Conservation (phyloP, 2,888 invertebrate genomes). For the Erebia palarica region DNA sequence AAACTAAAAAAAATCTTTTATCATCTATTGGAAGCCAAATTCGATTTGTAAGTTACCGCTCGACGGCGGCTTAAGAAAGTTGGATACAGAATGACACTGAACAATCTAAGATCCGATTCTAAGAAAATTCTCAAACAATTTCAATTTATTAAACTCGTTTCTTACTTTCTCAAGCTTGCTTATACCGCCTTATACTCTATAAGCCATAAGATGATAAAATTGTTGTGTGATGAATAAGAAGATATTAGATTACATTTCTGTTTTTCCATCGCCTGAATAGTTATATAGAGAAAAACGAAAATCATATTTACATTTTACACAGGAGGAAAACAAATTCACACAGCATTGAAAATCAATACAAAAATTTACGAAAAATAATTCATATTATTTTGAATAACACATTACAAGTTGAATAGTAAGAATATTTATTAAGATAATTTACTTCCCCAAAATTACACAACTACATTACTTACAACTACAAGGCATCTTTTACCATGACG, state of each 20-base stretch:
- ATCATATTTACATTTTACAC: no score
- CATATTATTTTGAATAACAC: no score
- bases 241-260: background rate
- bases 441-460: no score
- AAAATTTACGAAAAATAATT: no score
- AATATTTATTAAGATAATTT: no score
- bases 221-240: background rate
- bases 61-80: constrained; percentile 25
- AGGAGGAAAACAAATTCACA: no score
- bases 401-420: no score
- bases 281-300: no score
- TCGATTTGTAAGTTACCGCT: constrained; percentile 32
- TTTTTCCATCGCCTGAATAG: no score
- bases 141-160: constrained; percentile 25
- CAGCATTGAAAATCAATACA: no score
- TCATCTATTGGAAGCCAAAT: constrained; percentile 26
- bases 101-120: constrained; percentile 29
- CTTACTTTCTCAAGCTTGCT: constrained; percentile 1
- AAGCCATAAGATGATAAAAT: background rate
- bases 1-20: constrained; percentile 22
- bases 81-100: constrained; percentile 22
- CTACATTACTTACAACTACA: no score
- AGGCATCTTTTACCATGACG: no score
- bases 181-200: background rate
- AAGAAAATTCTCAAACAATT: constrained; percentile 27